Evolutionary conservation across 2,797 vertebrate genomes (phyloP).

Genomic region (Eidolon dupreanum): DNA sequence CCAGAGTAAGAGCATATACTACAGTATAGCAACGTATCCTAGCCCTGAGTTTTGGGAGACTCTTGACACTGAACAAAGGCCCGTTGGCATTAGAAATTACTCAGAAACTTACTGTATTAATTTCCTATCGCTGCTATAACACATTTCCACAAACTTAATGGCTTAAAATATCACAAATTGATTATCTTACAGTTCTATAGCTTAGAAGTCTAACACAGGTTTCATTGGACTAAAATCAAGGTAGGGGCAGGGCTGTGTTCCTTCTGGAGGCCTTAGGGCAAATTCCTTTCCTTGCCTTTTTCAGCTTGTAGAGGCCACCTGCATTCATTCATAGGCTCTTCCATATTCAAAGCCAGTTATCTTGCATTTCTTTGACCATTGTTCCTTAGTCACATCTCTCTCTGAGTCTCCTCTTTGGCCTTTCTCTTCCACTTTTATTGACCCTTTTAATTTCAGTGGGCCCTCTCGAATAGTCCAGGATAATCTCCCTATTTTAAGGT

Average conservation of each 20-base stretch:
- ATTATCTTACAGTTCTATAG: background rate
- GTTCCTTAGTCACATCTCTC: background rate
- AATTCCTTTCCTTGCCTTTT: background rate
- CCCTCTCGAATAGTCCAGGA: background rate
- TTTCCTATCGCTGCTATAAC: background rate
- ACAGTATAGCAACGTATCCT: background rate
- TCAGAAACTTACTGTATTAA: background rate
- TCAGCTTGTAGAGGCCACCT: background rate
- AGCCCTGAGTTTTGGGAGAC: background rate
- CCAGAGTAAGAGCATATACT: background rate
- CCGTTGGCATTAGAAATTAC: background rate
- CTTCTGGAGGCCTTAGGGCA: background rate
- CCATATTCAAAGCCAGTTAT: background rate
- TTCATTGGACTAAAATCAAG: background rate
- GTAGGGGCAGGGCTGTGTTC: background rate
- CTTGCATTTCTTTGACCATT: background rate
- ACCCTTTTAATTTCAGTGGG: background rate
- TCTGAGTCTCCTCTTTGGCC: background rate
- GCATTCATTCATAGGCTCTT: background rate
- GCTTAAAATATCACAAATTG: background rate
- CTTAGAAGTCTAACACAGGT: background rate
- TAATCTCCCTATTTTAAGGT: conserved; percentile 2
- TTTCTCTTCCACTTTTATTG: background rate
- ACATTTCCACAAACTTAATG: background rate
- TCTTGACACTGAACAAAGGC: background rate